phyloP scores from a whole-genome alignment of 2,888 invertebrate species.

The Teleiodes luculella region DNA sequence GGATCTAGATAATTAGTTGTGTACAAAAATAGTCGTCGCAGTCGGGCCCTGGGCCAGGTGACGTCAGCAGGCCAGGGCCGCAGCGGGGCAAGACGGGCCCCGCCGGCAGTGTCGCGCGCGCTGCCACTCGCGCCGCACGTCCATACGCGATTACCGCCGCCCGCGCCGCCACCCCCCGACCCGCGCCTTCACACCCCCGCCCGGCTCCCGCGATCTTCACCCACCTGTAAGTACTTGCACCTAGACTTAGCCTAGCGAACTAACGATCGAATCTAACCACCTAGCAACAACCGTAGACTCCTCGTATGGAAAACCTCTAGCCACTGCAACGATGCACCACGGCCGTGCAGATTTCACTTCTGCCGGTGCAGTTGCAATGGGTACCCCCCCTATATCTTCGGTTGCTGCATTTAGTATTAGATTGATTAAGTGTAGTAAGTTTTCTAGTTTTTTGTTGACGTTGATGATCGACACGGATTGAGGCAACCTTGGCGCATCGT shows the following conservation, averaged over 20 bases:
- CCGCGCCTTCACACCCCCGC: constrained; percentile 28
- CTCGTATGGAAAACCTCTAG: constrained; percentile 46
- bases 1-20: constrained; percentile 75
- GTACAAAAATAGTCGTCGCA: constrained; percentile 72
- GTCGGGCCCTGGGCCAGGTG: constrained; percentile 78
- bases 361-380: constrained; percentile 31
- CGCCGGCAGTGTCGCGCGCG: constrained; percentile 78
- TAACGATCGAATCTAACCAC: constrained; percentile 16
- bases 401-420: background rate
- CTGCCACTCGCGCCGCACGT: constrained; percentile 73
- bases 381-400: background rate
- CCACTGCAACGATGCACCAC: constrained; percentile 55
- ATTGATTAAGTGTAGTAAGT: constrained; percentile 18
- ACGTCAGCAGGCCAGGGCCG: constrained; percentile 73
- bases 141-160: constrained; percentile 34
- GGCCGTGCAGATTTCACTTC: constrained; percentile 67
- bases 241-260: background rate
- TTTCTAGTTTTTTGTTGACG: constrained; percentile 39
- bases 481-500: constrained; percentile 78
- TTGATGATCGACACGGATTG: constrained; percentile 46
- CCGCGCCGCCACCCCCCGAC: constrained; percentile 36
- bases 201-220: constrained; percentile 23
- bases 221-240: constrained; percentile 44
- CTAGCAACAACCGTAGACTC: constrained; percentile 9
- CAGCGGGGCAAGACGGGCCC: constrained; percentile 78